Evolutionary conservation across 2,113 vertebrate genomes (phyloP).

Genomic region (Nanger granti): DNA sequence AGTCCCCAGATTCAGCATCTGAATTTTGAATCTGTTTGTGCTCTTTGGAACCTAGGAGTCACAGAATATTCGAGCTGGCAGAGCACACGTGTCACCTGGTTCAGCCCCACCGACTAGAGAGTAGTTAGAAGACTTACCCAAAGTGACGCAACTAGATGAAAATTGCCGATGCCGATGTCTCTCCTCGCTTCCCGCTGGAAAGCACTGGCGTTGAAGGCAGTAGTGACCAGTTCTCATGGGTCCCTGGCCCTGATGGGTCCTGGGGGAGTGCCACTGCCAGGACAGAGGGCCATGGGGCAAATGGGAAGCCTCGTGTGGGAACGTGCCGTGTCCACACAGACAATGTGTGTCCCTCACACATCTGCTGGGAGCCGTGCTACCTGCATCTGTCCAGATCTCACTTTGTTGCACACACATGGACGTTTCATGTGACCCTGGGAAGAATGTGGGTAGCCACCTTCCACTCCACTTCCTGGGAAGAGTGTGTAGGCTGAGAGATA

Average conservation of each 20-base stretch:
- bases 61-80: neutral
- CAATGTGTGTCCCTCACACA: fast-evolving
- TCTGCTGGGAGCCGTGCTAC: neutral
- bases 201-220: neutral
- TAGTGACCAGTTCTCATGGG: neutral
- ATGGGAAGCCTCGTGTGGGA: neutral
- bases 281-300: too few relatives aligned
- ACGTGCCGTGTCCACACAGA: fast-evolving
- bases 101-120: neutral
- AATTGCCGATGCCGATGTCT: neutral
- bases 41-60: neutral
- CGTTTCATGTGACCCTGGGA: neutral
- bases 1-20: neutral
- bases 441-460: neutral
- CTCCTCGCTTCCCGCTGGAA: neutral
- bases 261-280: fast-evolving
- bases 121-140: neutral
- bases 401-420: neutral
- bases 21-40: neutral
- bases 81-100: neutral
- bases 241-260: neutral
- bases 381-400: neutral
- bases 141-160: neutral
- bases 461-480: neutral
- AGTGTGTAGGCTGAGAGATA: neutral